Base-by-base conservation (phyloP, 2,888 invertebrate species). In the Chironomus riparius region DNA sequence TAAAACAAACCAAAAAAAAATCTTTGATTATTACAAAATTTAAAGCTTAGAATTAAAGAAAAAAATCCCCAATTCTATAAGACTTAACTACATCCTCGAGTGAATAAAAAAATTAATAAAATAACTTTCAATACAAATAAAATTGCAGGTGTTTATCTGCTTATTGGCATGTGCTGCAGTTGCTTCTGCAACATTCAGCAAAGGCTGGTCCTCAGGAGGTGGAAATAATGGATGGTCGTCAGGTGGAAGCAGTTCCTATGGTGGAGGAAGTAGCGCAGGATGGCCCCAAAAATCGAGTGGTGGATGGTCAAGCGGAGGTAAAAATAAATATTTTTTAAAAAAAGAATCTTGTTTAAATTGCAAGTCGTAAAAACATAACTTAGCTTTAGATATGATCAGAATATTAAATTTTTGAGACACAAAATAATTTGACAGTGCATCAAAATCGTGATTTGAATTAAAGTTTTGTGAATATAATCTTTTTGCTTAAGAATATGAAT, bases 91-190 rank as follows among this genome's bases (percentile, higher is more conserved):
- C 22, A 24, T 24, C 22, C 22, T 24, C 3, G 2, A 3, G 22
- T 24, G 22, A 3, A 2, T 3, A 24, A 24, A 24, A 24, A 3
- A 24, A 24, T 3, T 24, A 24, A 48, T 13, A 4, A 12, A 48
- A 2, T 56, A 56, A 24, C 22, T 21, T 65, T 22, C 4, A 0
- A 47, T 18, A 48, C 21, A 13, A 21, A 47, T 15, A 6, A 38
- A 47, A 10, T 56, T 62, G 18, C 70, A 77, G 77, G 76, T 77
- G 15, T 76, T 77, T 48, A 70, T 77, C 24, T 77, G 77, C 50
- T 77, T 77, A 68, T 47, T 77, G 13, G 77, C 77, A 28, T 76
- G 73, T 13, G 61, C 76, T 21, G 77, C 76, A 13, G 71, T 77
- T n/a, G 70, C 75, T 21, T 68, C 75, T 10, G 77, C 77, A 15